Percentiles rank a stretch among this genome's conserved stretches.
Conservation (phyloP, 2,888 invertebrate species). For the Pasiphila rectangulata region DNA sequence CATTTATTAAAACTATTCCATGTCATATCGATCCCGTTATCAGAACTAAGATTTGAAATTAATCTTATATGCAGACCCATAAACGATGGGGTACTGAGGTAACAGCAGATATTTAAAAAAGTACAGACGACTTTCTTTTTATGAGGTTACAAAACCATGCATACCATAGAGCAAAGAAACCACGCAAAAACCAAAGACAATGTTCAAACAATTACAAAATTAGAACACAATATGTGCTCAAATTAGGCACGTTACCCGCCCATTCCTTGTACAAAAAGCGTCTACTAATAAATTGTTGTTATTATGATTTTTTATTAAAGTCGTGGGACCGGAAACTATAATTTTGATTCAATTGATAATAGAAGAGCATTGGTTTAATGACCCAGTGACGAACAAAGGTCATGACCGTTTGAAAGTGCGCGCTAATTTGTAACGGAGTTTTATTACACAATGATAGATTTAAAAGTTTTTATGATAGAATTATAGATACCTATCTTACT, state of each 20-base stretch:
- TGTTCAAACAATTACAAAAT: constrained; percentile 37
- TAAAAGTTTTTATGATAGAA: too few species aligned
- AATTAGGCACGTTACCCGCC: constrained; percentile 33
- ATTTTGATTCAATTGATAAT: constrained; percentile 35
- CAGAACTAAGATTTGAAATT: too few species aligned
- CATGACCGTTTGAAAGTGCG: constrained; percentile 26
- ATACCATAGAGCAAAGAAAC: neutral
- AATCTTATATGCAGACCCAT: too few species aligned
- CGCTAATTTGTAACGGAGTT: constrained; percentile 29
- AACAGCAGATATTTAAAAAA: too few species aligned
- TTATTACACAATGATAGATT: constrained; percentile 2
- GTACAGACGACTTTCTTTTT: neutral
- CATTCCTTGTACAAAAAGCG: constrained; percentile 42
- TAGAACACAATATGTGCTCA: constrained; percentile 40
- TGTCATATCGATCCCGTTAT: too few species aligned
- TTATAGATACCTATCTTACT: too few species aligned
- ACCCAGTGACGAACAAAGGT: constrained; percentile 29
- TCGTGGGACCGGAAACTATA: constrained; percentile 44
- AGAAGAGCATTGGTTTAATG: constrained; percentile 37
- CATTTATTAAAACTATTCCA: too few species aligned
- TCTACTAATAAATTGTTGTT: constrained; percentile 33
- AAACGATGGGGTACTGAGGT: too few species aligned
- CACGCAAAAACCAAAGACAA: constrained; percentile 15
- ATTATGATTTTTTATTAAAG: constrained; percentile 34
- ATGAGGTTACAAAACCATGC: neutral